phyloP scores from a whole-genome alignment of 2,113 vertebrate genomes.

The Hylia prasina region DNA sequence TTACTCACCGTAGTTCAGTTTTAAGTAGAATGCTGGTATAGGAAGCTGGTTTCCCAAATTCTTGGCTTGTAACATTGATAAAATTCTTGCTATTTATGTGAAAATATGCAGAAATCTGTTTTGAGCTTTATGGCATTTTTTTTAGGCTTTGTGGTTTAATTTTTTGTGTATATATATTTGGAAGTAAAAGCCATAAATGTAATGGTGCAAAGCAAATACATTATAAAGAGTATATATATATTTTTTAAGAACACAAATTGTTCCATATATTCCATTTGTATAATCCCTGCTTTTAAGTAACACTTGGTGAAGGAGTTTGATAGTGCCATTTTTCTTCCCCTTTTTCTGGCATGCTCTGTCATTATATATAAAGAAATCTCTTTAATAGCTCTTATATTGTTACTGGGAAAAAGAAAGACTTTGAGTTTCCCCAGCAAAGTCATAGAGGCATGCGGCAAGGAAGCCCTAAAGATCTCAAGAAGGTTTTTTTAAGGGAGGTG shows the following conservation, averaged over 20 bases:
- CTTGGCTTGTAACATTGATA: not conserved
- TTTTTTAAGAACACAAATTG: not conserved
- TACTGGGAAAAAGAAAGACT: not conserved
- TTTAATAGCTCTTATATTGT: not conserved
- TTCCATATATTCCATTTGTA: not conserved
- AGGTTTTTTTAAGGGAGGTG: not conserved
- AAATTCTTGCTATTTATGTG: not conserved
- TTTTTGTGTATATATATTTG: not conserved
- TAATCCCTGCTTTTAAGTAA: not conserved
- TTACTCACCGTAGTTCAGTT: not conserved
- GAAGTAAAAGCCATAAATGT: not conserved
- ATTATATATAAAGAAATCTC: not conserved
- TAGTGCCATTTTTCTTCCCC: not conserved
- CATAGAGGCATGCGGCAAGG: not conserved
- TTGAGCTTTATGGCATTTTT: not conserved
- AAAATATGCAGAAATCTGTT: not conserved
- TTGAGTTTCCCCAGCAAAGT: not conserved
- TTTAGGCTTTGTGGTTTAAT: not conserved
- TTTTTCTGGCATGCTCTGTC: not conserved
- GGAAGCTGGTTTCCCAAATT: not conserved
- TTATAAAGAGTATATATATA: not conserved
- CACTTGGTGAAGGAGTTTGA: not conserved
- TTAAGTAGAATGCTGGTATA: not conserved
- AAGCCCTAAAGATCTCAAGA: not conserved
- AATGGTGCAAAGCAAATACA: not conserved